Conservation (phyloP, 2,797 vertebrate species). For the Ctenopoma multispine region DNA sequence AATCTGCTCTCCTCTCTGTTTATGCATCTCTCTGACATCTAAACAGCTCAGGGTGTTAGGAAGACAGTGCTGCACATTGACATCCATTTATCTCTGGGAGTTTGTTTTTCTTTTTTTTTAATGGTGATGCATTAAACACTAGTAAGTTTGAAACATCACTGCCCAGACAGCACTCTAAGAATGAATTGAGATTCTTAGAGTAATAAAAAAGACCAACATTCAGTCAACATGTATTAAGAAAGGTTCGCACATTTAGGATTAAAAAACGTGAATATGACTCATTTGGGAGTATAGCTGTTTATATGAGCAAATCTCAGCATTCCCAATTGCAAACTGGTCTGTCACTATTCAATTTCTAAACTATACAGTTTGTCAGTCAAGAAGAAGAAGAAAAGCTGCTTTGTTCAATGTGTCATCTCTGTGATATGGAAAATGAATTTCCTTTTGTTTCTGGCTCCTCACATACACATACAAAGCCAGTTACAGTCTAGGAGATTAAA, state of each 20-base stretch:
- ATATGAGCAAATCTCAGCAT: neutral
- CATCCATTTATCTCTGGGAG: constrained; percentile 54
- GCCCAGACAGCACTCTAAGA: constrained; percentile 13
- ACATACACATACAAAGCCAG: neutral
- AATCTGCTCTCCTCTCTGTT: constrained; percentile 59
- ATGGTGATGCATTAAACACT: constrained; percentile 33
- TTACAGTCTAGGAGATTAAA: neutral
- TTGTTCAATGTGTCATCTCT: neutral
- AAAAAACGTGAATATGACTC: neutral
- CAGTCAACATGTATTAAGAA: neutral
- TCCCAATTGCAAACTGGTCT: neutral
- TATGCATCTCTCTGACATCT: constrained; percentile 49
- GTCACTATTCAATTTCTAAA: constrained; percentile 1
- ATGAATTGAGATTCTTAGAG: too few species aligned
- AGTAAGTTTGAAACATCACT: constrained; percentile 6
- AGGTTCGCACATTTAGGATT: neutral
- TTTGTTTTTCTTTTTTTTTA: neutral
- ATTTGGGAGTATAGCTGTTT: too few species aligned
- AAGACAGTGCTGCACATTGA: constrained; percentile 55
- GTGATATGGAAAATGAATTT: neutral
- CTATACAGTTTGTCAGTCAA: neutral
- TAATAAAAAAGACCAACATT: too few species aligned
- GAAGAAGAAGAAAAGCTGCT: neutral
- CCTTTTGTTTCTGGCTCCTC: neutral
- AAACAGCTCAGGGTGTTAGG: constrained; percentile 56